These are phyloP conservation scores for Bursaphelenchus mucronatus DNA, from an alignment of 1,140 invertebrate genomes.

Conservation along the genomic window DNA sequence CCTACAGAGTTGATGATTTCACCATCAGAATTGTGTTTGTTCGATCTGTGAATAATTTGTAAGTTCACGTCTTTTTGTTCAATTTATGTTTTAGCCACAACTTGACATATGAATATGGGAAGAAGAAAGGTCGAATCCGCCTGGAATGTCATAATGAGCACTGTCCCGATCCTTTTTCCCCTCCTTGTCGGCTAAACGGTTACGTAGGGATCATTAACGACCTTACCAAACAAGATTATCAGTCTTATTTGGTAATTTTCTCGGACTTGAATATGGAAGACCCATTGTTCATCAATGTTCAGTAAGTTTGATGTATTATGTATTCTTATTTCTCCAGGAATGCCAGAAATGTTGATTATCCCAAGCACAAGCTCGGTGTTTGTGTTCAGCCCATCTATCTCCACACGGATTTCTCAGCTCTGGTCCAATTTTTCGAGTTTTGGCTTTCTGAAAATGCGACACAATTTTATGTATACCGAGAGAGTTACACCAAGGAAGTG, in stretches of 20 bases:
- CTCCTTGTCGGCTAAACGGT: slow-evolving; percentile 17
- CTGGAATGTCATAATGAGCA: slow-evolving; percentile 16
- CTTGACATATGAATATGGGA: slow-evolving; percentile 18
- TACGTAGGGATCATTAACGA: slow-evolving; percentile 31
- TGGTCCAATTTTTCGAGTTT: slow-evolving; percentile 30
- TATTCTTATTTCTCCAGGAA: slow-evolving; percentile 1
- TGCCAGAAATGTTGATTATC: background rate
- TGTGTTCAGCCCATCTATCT: slow-evolving; percentile 28
- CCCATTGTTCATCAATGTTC: slow-evolving; percentile 22
- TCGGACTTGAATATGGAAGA: slow-evolving; percentile 10
- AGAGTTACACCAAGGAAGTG: slow-evolving; percentile 26
- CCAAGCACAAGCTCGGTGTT: slow-evolving; percentile 23
- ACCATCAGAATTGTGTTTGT: slow-evolving; percentile 20
- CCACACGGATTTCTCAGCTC: slow-evolving; percentile 21
- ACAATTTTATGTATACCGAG: slow-evolving; percentile 32
- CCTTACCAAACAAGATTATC: slow-evolving; percentile 21
- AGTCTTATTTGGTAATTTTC: slow-evolving; percentile 15
- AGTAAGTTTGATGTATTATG: slow-evolving; percentile 8
- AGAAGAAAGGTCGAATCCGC: slow-evolving; percentile 13
- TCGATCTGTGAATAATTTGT: slow-evolving; percentile 15
- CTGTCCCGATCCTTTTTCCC: slow-evolving; percentile 18
- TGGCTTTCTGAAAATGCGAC: slow-evolving; percentile 26
- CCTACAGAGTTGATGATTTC: slow-evolving; percentile 8
- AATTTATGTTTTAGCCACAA: slow-evolving; percentile 8
- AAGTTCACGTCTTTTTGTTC: slow-evolving; percentile 5